Conservation (phyloP, 2,113 vertebrate species). For the Lepisosteus osseus region DNA sequence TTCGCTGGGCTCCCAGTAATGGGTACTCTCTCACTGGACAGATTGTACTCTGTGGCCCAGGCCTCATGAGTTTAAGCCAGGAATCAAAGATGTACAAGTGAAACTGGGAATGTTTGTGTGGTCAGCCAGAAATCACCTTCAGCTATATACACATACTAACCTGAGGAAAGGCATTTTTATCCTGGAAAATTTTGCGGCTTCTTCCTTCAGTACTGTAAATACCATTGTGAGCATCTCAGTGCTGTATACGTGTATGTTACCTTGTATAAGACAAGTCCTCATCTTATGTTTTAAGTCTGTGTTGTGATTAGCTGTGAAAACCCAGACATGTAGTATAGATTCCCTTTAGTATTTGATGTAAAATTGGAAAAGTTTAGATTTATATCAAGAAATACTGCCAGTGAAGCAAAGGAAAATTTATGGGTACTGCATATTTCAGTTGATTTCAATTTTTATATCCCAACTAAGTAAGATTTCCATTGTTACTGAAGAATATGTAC, state of each 20-base stretch:
- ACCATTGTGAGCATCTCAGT: conserved; percentile 46
- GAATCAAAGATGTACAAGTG: too few relatives aligned
- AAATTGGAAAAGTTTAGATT: too few relatives aligned
- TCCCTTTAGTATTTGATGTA: conserved; percentile 11
- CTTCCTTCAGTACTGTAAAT: conserved; percentile 62
- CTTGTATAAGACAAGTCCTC: conserved; percentile 25
- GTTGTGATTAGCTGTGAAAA: conserved; percentile 36
- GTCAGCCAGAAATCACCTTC: too few relatives aligned
- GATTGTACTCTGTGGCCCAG: too few relatives aligned
- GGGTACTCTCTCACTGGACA: too few relatives aligned
- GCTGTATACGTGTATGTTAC: conserved; percentile 47
- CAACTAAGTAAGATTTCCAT: conserved; percentile 16
- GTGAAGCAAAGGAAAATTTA: conserved; percentile 1
- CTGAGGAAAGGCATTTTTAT: conserved; percentile 14
- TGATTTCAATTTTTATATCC: conserved; percentile 14
- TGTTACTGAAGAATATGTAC: conserved; percentile 42
- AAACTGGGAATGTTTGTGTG: too few relatives aligned
- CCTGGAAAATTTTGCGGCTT: conserved; percentile 57
- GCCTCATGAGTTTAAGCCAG: too few relatives aligned
- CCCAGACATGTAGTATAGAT: conserved; percentile 18
- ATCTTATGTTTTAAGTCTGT: conserved; percentile 27
- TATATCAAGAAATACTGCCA: neutral
- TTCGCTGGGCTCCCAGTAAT: too few relatives aligned
- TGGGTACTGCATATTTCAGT: conserved; percentile 28
- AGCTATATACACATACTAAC: too few relatives aligned